A percentile compares a stretch with the other conserved stretches of the same genome.
These are phyloP conservation scores for Watsonalla cultraria DNA, from an alignment of 2,888 invertebrate species.

Conservation along the genomic window DNA sequence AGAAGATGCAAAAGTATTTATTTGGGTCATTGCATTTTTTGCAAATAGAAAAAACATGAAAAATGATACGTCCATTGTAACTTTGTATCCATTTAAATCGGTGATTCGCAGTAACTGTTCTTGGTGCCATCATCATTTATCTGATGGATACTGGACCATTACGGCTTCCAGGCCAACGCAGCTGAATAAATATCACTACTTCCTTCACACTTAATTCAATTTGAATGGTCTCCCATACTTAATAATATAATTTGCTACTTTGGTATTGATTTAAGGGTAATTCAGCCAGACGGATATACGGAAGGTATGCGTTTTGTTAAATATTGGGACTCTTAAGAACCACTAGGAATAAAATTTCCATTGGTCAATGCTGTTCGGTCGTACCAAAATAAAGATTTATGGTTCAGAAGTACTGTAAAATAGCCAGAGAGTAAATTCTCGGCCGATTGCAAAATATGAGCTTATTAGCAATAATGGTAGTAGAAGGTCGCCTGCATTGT, in stretches of 20 bases:
- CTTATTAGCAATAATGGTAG: slow-evolving; percentile 70
- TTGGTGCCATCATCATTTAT: not conserved
- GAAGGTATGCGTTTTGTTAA: too few species aligned
- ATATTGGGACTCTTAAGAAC: too few species aligned
- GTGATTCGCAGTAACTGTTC: not conserved
- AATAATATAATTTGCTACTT: too few species aligned
- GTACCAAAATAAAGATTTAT: not conserved
- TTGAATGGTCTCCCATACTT: not conserved
- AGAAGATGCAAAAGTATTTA: too few species aligned
- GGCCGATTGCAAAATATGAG: slow-evolving; percentile 61
- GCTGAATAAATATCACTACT: not conserved
- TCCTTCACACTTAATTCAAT: not conserved
- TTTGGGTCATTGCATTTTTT: not conserved
- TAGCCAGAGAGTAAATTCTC: slow-evolving; percentile 52
- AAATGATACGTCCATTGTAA: not conserved
- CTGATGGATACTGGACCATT: not conserved
- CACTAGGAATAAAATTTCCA: too few species aligned
- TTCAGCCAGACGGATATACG: too few species aligned
- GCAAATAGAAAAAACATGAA: not conserved
- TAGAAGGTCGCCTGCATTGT: slow-evolving; percentile 63
- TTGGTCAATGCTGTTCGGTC: too few species aligned
- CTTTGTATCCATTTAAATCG: not conserved
- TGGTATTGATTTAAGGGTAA: too few species aligned
- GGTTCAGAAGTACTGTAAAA: slow-evolving; percentile 6
- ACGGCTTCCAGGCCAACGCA: not conserved